Percentiles rank a stretch among this genome's conserved stretches.
These are phyloP conservation scores for Vanacampus margaritifer DNA, from an alignment of 2,113 vertebrate species.

Conservation along the genomic window DNA sequence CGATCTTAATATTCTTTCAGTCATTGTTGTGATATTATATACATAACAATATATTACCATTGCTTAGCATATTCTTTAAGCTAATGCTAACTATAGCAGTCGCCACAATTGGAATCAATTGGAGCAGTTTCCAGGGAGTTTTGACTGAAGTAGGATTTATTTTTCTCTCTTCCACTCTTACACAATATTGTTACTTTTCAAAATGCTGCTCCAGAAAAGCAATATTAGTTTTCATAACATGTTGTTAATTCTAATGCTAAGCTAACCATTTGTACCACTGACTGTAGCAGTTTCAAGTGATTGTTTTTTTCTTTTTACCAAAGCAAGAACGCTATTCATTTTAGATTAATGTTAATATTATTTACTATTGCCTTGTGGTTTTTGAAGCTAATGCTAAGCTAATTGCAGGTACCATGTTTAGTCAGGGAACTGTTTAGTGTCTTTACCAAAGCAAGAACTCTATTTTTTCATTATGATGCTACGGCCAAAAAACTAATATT, in stretches of 20 bases:
- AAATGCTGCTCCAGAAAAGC: neutral
- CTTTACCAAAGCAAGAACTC: no score
- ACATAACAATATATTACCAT: neutral
- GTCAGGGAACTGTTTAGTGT: no score
- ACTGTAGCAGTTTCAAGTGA: no score
- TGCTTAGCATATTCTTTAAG: neutral
- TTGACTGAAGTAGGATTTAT: no score
- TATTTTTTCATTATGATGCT: neutral
- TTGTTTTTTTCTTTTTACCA: neutral
- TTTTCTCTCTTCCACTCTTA: no score
- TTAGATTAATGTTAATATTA: no score
- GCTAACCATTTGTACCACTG: neutral
- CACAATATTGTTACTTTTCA: no score
- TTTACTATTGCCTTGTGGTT: no score
- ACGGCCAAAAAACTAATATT: neutral
- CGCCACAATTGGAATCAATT: neutral
- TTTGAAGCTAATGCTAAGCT: no score
- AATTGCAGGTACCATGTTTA: no score
- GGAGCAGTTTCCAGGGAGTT: neutral
- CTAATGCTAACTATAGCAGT: neutral
- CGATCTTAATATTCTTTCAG: neutral
- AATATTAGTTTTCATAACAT: neutral
- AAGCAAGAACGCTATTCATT: neutral
- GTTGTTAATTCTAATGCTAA: neutral
- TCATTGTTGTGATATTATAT: neutral